These are phyloP conservation scores for Chelon auratus DNA, from an alignment of 2,797 vertebrate genomes.

Conservation along the genomic window DNA sequence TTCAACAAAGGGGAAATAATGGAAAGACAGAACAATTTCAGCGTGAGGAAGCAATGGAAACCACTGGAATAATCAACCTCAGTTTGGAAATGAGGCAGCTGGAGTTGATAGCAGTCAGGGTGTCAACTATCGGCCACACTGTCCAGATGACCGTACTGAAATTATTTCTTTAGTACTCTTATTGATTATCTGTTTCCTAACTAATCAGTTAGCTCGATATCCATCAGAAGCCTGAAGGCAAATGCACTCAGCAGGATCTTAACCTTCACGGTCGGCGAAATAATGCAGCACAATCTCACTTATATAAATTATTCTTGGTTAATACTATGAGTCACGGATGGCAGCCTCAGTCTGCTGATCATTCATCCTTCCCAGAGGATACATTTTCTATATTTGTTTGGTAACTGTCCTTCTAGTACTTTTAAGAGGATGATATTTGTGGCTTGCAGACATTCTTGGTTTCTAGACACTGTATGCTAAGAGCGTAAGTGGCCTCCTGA, in stretches of 20 bases:
- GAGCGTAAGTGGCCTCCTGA: too few relatives aligned
- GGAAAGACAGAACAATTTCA: neutral
- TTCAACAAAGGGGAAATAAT: constrained; percentile 15
- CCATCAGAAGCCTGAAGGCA: neutral
- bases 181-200: neutral
- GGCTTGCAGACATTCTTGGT: too few relatives aligned
- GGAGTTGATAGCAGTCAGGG: neutral
- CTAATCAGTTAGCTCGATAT: neutral
- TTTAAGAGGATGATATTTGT: too few relatives aligned
- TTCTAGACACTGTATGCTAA: too few relatives aligned
- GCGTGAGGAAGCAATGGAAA: neutral
- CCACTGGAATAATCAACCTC: constrained; percentile 8
- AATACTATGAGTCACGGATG: too few relatives aligned
- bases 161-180: neutral
- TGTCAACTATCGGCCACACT: neutral
- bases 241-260: neutral
- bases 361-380: too few relatives aligned
- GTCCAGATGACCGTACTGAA: neutral
- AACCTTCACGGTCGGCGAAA: neutral
- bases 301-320: too few relatives aligned
- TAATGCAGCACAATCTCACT: neutral
- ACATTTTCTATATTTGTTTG: too few relatives aligned
- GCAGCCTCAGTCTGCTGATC: too few relatives aligned
- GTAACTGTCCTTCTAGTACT: too few relatives aligned
- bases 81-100: constrained; percentile 2